phyloP scores from a whole-genome alignment of 1,140 invertebrate genomes.

The Plutomurus gul region DNA sequence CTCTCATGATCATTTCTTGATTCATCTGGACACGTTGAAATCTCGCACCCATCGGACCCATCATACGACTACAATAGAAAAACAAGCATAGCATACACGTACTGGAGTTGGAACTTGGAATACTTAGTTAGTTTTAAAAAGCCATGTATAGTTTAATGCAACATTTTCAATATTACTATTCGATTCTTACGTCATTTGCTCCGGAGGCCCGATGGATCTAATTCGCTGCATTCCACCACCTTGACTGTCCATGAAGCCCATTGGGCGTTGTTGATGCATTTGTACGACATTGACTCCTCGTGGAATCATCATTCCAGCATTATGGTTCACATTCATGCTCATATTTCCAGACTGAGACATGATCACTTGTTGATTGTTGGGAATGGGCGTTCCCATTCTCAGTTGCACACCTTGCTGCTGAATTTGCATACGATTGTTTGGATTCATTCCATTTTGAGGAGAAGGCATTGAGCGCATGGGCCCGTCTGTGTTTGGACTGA shows the following conservation, averaged over 20 bases:
- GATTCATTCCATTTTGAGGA: constrained; percentile 50
- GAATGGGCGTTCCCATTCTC: constrained; percentile 7
- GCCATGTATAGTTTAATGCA: neutral
- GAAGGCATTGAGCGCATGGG: constrained; percentile 55
- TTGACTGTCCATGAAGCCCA: constrained; percentile 38
- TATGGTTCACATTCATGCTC: constrained; percentile 13
- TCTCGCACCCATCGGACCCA: constrained; percentile 28
- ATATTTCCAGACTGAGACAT: neutral
- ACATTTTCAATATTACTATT: neutral
- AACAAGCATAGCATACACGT: neutral
- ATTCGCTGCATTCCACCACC: constrained; percentile 37
- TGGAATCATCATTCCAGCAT: constrained; percentile 39
- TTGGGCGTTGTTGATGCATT: constrained; percentile 42
- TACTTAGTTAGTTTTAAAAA: neutral
- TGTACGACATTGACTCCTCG: constrained; percentile 44
- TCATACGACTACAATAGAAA: constrained; percentile 29
- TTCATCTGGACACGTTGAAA: constrained; percentile 43
- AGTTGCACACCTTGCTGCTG: constrained; percentile 55
- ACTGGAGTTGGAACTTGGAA: neutral
- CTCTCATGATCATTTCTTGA: constrained; percentile 48
- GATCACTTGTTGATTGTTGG: constrained; percentile 34
- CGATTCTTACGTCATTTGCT: too few species aligned
- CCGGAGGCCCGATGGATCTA: constrained; percentile 11
- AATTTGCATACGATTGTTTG: constrained; percentile 58
- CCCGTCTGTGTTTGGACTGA: constrained; percentile 58